Percentiles rank a stretch among this genome's conserved stretches.
Conservation (phyloP, 2,113 vertebrate species). For the Anarrhichthys ocellatus region DNA sequence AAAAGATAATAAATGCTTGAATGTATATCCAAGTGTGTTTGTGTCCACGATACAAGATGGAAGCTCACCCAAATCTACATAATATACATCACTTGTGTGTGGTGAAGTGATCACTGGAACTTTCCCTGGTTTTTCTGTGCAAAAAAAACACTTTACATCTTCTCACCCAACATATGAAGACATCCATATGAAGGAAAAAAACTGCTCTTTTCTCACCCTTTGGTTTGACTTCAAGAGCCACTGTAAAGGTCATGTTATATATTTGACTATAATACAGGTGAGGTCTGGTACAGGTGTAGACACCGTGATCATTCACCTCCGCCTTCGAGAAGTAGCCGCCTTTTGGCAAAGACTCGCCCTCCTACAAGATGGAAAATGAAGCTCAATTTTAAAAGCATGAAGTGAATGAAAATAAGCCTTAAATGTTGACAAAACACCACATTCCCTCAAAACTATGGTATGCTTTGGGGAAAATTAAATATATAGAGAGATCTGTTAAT, state of each 20-base stretch:
- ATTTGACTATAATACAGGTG: constrained; percentile 49
- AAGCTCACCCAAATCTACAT: constrained; percentile 70
- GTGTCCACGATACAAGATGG: neutral
- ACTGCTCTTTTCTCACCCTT: constrained; percentile 3
- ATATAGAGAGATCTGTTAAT: neutral
- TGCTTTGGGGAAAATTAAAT: neutral
- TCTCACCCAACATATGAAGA: neutral
- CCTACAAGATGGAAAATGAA: constrained; percentile 16
- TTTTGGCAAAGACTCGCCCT: neutral
- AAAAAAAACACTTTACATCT: neutral
- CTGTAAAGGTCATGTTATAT: constrained; percentile 52
- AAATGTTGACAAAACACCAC: neutral
- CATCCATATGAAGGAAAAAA: neutral
- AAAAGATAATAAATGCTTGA: neutral
- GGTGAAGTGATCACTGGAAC: constrained; percentile 46
- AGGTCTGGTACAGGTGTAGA: constrained; percentile 65
- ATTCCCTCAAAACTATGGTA: neutral
- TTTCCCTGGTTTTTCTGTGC: neutral
- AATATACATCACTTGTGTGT: neutral
- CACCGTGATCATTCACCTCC: constrained; percentile 7
- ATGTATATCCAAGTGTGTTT: neutral
- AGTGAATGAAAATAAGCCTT: neutral
- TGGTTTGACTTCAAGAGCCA: constrained; percentile 17
- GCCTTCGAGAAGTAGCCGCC: neutral
- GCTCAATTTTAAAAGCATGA: neutral